phyloP scores from a whole-genome alignment of 2,888 invertebrate genomes.

The Crematogaster levior region DNA sequence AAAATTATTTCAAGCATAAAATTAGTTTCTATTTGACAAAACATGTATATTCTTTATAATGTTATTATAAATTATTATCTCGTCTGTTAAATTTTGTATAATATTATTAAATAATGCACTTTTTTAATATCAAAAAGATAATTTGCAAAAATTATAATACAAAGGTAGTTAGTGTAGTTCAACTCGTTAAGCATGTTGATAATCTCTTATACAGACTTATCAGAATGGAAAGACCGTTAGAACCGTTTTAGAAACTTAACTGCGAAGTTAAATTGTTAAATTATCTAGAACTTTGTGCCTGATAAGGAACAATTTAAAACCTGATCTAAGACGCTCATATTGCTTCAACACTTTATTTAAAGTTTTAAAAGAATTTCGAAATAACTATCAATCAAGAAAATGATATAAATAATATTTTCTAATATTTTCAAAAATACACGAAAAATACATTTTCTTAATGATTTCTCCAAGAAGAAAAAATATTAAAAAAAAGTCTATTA shows the following conservation, averaged over 20 bases:
- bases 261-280: background rate
- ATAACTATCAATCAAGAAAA: background rate
- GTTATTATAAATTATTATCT: background rate
- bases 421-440: too few species aligned
- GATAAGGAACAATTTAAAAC: background rate
- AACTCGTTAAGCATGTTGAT: background rate
- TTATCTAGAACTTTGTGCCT: background rate
- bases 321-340: background rate
- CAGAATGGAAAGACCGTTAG: background rate
- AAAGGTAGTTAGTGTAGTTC: background rate
- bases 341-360: background rate
- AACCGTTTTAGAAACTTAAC: background rate
- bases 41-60: background rate
- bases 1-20: background rate
- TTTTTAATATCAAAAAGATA: background rate
- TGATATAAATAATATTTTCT: too few species aligned
- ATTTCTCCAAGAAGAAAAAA: background rate
- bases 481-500: too few species aligned
- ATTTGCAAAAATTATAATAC: background rate
- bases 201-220: background rate
- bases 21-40: background rate
- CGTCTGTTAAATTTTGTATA: background rate
- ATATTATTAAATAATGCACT: background rate
- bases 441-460: background rate
- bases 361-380: background rate